phyloP scores from a whole-genome alignment of 2,113 vertebrate genomes.

The Oreotrochilus melanogaster region DNA sequence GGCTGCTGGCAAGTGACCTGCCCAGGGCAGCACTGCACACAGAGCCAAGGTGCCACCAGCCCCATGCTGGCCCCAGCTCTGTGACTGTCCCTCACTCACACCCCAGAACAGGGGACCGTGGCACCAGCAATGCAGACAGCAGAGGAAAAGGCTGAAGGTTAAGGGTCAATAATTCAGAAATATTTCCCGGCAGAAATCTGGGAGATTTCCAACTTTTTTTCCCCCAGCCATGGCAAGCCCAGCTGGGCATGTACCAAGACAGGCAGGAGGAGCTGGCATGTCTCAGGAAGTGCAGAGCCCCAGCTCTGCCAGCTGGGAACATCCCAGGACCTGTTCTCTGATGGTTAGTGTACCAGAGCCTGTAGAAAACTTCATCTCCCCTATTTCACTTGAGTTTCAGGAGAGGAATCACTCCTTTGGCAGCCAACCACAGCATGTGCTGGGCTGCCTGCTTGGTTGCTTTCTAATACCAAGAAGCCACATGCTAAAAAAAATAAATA shows the following conservation, averaged over 20 bases:
- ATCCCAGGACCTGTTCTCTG: background rate
- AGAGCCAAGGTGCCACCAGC: background rate
- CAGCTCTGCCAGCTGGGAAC: fast-evolving
- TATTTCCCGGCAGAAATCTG: background rate
- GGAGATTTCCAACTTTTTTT: background rate
- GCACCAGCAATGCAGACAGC: background rate
- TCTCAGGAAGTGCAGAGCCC: background rate
- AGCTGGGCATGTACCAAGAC: fast-evolving
- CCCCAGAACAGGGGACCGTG: fast-evolving
- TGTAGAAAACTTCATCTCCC: background rate
- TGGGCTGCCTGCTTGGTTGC: fast-evolving
- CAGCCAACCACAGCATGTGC: background rate
- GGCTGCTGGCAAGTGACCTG: no score
- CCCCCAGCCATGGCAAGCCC: background rate
- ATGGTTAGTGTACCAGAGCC: background rate
- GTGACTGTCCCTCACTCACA: fast-evolving
- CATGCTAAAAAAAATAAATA: background rate
- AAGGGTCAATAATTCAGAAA: background rate
- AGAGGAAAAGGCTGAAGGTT: background rate
- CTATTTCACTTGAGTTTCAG: background rate
- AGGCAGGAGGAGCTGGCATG: background rate
- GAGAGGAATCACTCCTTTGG: background rate
- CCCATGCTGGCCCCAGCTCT: background rate
- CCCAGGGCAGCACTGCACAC: background rate
- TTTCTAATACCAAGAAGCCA: background rate